Percentiles rank a stretch among this genome's conserved stretches.
phyloP scores from a whole-genome alignment of 1,140 invertebrate species.

The Drosophila ironensis region DNA sequence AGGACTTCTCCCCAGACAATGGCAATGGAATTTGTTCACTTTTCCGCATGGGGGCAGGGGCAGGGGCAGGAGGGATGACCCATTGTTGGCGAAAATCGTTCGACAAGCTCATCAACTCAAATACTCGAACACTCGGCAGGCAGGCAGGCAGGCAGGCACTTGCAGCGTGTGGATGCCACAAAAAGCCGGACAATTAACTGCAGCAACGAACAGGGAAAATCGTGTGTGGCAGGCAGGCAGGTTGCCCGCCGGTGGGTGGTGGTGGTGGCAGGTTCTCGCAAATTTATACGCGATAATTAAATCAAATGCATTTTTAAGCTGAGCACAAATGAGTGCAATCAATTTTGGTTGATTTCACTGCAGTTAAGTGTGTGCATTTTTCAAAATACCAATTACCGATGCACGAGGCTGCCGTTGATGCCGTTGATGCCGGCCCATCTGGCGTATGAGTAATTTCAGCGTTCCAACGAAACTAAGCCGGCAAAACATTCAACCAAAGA shows the following conservation, averaged over 20 bases:
- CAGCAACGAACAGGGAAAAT: conserved; percentile 13
- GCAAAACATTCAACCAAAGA: conserved; percentile 9
- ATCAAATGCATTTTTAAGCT: conserved; percentile 74
- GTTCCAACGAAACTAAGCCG: conserved; percentile 18
- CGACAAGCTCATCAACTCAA: not conserved
- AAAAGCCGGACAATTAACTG: conserved; percentile 66
- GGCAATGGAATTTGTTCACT: not conserved
- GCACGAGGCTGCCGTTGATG: not conserved
- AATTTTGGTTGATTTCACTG: conserved; percentile 56
- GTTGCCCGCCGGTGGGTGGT: not conserved
- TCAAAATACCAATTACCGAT: conserved; percentile 21
- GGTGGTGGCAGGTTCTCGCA: not conserved
- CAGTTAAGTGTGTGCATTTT: conserved; percentile 54
- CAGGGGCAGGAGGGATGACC: too few relatives aligned
- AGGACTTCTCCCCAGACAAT: not conserved
- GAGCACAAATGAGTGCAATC: conserved; percentile 64
- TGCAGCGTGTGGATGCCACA: conserved; percentile 2
- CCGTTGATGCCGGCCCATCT: conserved; percentile 5
- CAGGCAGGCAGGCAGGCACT: not conserved
- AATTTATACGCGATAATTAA: conserved; percentile 76
- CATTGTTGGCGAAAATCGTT: not conserved
- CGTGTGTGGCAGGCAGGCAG: not conserved
- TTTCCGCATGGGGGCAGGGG: too few relatives aligned
- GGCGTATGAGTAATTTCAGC: conserved; percentile 51
- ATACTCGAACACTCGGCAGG: too few relatives aligned